Percentiles rank a stretch among this genome's conserved stretches.
These are phyloP conservation scores for Venustoraphidia nigricollis DNA, from an alignment of 2,888 invertebrate genomes.

Conservation along the genomic window DNA sequence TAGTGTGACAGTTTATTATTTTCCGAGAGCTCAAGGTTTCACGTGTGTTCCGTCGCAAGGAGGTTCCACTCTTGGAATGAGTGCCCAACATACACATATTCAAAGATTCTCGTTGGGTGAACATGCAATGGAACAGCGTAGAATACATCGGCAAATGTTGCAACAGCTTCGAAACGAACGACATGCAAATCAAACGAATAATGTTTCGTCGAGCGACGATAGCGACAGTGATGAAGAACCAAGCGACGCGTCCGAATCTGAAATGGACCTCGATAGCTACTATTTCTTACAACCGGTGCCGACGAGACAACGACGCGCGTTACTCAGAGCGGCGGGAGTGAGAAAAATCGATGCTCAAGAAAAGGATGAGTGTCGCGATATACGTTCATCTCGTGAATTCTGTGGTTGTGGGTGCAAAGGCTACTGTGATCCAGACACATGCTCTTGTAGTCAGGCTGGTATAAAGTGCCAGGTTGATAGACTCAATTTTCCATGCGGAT, in stretches of 20 bases:
- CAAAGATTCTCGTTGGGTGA: slow-evolving; percentile 72
- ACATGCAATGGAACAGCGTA: slow-evolving; percentile 77
- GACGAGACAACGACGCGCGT: slow-evolving; percentile 73
- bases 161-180: slow-evolving; percentile 55
- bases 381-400: slow-evolving; percentile 80
- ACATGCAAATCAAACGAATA: slow-evolving; percentile 29
- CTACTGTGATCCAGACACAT: slow-evolving; percentile 89
- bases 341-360: slow-evolving; percentile 85
- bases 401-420: slow-evolving; percentile 89
- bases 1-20: slow-evolving; percentile 87
- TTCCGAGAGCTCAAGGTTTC: slow-evolving; percentile 83
- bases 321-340: slow-evolving; percentile 84
- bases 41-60: slow-evolving; percentile 84
- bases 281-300: slow-evolving; percentile 88
- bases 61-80: slow-evolving; percentile 89
- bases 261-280: slow-evolving; percentile 76
- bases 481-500: slow-evolving; percentile 91
- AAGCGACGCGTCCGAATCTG: slow-evolving; percentile 67
- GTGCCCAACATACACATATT: slow-evolving; percentile 50
- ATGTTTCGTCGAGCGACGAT: slow-evolving; percentile 62
- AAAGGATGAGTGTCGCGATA: slow-evolving; percentile 87
- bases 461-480: slow-evolving; percentile 98
- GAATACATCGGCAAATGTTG: slow-evolving; percentile 69
- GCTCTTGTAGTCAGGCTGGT: slow-evolving; percentile 85
- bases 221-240: slow-evolving; percentile 75